A percentile compares a stretch with the other conserved stretches of the same genome.
Conservation (phyloP, 2,797 vertebrate genomes). For the Podargus strigoides region DNA sequence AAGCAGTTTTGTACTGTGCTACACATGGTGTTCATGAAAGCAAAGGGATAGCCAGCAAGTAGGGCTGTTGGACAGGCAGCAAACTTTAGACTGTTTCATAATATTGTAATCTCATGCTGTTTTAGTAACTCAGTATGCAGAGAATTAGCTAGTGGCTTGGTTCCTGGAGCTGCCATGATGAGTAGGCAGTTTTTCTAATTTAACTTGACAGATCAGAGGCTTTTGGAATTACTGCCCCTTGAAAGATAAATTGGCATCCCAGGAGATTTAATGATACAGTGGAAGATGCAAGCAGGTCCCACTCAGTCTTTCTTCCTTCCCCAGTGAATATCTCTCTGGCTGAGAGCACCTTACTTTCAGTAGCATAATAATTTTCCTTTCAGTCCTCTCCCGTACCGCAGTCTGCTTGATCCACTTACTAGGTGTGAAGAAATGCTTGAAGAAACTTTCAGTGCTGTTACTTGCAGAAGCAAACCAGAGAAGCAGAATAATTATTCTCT, state of each 20-base stretch:
- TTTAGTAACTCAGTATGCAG: background rate
- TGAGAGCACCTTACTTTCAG: background rate
- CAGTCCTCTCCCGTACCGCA: background rate
- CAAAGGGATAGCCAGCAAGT: background rate
- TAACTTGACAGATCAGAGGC: background rate
- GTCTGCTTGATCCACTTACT: background rate
- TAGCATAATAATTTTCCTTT: conserved; percentile 1
- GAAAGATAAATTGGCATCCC: conserved; percentile 17
- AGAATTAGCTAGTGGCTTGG: background rate
- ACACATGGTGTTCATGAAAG: background rate
- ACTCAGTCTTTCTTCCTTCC: background rate
- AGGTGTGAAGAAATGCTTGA: background rate
- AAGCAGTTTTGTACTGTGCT: background rate
- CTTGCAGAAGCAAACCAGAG: conserved; percentile 9
- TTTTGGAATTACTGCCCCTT: background rate
- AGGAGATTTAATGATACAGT: background rate
- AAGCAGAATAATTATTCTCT: conserved; percentile 12
- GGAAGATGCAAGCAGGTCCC: background rate
- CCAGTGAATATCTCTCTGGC: background rate
- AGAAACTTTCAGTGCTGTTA: background rate
- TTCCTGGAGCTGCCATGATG: background rate
- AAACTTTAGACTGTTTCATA: background rate
- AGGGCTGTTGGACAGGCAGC: background rate
- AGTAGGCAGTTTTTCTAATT: background rate
- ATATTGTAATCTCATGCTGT: background rate